Percentiles rank a stretch among this genome's conserved stretches.
Conservation (phyloP, 2,797 vertebrate species). For the Acanthopagrus latus region DNA sequence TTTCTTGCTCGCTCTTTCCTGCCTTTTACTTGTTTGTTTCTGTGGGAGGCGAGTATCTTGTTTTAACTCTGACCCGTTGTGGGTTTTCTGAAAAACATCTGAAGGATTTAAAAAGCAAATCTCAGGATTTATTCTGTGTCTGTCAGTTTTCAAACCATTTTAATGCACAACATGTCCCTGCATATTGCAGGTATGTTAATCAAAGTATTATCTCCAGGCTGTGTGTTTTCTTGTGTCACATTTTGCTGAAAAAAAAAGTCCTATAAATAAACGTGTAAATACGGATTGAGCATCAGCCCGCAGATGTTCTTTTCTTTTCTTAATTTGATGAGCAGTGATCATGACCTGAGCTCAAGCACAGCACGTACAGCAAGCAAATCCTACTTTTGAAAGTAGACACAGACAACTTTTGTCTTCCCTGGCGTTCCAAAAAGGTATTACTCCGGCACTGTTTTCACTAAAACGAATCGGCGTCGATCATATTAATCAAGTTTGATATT, state of each 20-base stretch:
- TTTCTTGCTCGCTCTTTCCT: conserved; percentile 14
- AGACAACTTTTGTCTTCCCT: no score
- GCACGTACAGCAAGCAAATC: conserved; percentile 1
- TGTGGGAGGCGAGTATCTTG: conserved; percentile 51
- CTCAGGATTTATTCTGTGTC: conserved; percentile 45
- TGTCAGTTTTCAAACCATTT: conserved; percentile 24
- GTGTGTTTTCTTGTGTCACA: conserved; percentile 19
- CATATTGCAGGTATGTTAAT: conserved; percentile 29
- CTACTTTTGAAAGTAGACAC: background rate
- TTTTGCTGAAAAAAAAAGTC: conserved; percentile 18
- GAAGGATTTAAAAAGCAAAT: conserved; percentile 53
- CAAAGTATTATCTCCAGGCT: conserved; percentile 31
- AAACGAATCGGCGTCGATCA: no score
- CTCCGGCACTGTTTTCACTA: no score
- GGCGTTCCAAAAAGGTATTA: no score
- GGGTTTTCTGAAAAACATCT: conserved; percentile 48
- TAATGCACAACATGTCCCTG: conserved; percentile 17
- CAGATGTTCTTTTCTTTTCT: background rate
- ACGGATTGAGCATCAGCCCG: conserved; percentile 3
- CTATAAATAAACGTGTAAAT: conserved; percentile 27
- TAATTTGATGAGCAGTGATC: conserved; percentile 11
- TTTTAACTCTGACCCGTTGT: conserved; percentile 56
- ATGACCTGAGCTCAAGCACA: conserved; percentile 15
- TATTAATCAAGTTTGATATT: no score
- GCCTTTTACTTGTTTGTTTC: conserved; percentile 16